Evolutionary conservation across 37 sponge, comb jelly and placozoan genomes (phyloP), one percentile per base, ranked within the genome.

Genomic region (Cliona cf. orientalis): DNA sequence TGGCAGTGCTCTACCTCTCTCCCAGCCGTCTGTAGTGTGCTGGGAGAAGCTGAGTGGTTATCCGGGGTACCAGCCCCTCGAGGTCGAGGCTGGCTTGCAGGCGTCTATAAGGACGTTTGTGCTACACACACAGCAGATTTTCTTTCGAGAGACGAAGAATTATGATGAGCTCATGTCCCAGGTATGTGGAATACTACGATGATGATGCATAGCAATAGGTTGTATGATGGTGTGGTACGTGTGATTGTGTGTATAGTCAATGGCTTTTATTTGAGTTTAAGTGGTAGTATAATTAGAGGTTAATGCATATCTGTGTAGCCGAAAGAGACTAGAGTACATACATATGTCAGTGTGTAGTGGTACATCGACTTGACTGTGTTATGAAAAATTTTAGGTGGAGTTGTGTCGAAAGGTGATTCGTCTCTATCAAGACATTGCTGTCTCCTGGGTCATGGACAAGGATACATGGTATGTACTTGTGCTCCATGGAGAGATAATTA

Each of bases 21-120:
- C 89, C 6, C n/a, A n/a, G n/a, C n/a, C n/a, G n/a, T n/a, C n/a
- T n/a, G n/a, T n/a, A n/a, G n/a, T n/a, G n/a, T n/a, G n/a, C n/a
- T 88, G 89, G 89, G 89, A 88, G 53, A 66, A 62, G 58, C 32
- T 88, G 29, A 82, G 76, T 71, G 46, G 71, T 3, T 88, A 82
- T 61, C 69, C 41, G 22, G 83, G 71, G 7, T 76, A 58, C 46
- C 39, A 71, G 19, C 22, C 62, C 17, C 38, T 40, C 7, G 84
- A 76, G 3, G 88, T 95, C 23, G 22, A 89, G 25, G 93, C 85
- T n/a, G 98, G 98, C 23, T 31, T 90, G 39, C 92, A 95, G 86
- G 42, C 87, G 7, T 71, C 76, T 34, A 70, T 97, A 21, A 66
- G 89, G 22, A 82, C 95, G 89, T 82, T 95, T 55, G 80, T 97